A percentile compares a stretch with the other conserved stretches of the same genome.
Conservation (phyloP, 2,113 vertebrate genomes). For the Pygoscelis antarcticus region DNA sequence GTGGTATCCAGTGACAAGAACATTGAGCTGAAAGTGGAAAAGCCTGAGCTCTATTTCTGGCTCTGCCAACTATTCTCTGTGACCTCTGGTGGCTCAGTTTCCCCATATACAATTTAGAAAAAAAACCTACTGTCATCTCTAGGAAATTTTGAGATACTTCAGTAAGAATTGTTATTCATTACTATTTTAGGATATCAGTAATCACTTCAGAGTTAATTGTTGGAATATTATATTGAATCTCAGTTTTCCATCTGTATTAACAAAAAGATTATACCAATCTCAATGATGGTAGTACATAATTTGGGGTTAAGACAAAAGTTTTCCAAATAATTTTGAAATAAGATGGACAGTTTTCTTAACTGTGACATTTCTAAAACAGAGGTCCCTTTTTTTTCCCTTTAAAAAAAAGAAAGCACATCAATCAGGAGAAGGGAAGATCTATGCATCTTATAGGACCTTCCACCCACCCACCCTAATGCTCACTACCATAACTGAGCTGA, state of each 20-base stretch:
- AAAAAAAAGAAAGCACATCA: background rate
- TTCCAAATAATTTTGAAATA: background rate
- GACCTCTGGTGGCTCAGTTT: constrained; percentile 45
- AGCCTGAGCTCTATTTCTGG: constrained; percentile 55
- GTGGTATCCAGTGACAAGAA: constrained; percentile 59
- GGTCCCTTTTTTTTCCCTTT: background rate
- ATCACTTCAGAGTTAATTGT: background rate
- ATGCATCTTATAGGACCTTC: background rate
- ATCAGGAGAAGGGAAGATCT: background rate
- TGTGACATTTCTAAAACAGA: background rate
- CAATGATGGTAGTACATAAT: background rate
- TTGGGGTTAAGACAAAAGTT: background rate
- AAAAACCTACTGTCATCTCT: background rate
- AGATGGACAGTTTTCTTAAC: background rate
- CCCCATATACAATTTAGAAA: background rate
- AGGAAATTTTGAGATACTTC: background rate
- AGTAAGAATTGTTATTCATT: background rate
- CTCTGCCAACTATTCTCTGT: constrained; percentile 18
- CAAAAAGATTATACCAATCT: background rate
- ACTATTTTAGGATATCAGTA: background rate
- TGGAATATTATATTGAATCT: background rate
- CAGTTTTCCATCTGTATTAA: background rate
- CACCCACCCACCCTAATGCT: background rate
- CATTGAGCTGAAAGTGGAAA: constrained; percentile 42
- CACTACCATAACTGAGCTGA: background rate